These are phyloP conservation scores for Aptenodytes patagonicus DNA, from an alignment of 2,113 vertebrate genomes.

Conservation along the genomic window DNA sequence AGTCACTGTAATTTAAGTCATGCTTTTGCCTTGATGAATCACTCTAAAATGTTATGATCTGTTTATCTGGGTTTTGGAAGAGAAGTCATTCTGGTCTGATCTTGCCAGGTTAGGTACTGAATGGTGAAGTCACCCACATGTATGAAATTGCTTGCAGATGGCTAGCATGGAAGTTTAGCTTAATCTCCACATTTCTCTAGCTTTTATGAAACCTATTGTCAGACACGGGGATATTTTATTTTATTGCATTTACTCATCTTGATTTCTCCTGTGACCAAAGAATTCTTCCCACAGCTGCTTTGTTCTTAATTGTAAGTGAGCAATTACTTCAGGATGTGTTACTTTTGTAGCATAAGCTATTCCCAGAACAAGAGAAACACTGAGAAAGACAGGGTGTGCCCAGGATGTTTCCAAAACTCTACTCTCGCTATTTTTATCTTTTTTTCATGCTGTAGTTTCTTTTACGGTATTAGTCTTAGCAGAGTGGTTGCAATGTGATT, in stretches of 20 bases:
- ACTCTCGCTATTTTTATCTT: background rate
- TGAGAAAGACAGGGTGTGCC: background rate
- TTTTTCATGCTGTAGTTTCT: background rate
- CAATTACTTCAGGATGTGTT: conserved; percentile 60
- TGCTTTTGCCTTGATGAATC: conserved; percentile 22
- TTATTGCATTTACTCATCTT: conserved; percentile 49
- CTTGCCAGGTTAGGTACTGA: conserved; percentile 9
- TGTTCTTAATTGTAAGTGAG: conserved; percentile 49
- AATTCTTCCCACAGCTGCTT: conserved; percentile 20
- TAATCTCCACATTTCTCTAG: background rate
- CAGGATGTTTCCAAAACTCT: background rate
- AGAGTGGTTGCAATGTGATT: background rate
- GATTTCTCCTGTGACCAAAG: conserved; percentile 48
- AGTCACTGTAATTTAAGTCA: background rate
- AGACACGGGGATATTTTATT: conserved; percentile 32
- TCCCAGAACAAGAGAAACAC: background rate
- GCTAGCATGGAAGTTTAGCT: background rate
- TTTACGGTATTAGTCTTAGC: background rate
- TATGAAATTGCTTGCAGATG: conserved; percentile 45
- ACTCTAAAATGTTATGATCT: conserved; percentile 28
- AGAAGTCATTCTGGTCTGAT: background rate
- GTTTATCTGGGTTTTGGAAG: conserved; percentile 33
- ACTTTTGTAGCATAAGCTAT: background rate
- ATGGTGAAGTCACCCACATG: conserved; percentile 14
- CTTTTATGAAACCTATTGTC: conserved; percentile 34